A percentile compares a stretch with the other conserved stretches of the same genome.
phyloP scores from a whole-genome alignment of 2,888 invertebrate genomes.

The Malachius bipustulatus region DNA sequence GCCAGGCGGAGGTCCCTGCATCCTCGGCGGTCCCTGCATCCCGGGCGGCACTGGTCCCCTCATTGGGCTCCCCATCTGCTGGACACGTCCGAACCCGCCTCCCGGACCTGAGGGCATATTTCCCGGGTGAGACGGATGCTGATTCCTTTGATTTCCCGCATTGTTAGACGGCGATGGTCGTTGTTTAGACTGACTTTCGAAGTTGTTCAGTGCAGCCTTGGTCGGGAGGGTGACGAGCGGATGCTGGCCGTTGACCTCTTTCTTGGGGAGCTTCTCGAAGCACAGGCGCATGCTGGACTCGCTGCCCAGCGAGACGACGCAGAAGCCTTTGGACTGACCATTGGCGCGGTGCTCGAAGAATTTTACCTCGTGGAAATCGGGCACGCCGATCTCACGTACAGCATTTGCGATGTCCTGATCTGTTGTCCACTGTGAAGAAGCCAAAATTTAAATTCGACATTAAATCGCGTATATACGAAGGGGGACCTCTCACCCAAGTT shows the following conservation, averaged over 20 bases:
- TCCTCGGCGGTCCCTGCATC: constrained; percentile 44
- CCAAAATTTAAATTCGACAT: too few relatives aligned
- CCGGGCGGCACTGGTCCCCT: constrained; percentile 37
- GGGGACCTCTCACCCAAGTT: constrained; percentile 71
- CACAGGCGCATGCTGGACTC: constrained; percentile 81
- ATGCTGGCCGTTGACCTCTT: constrained; percentile 89
- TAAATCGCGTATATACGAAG: too few relatives aligned
- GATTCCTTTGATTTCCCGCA: constrained; percentile 44
- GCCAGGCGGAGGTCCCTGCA: constrained; percentile 46
- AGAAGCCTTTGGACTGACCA: constrained; percentile 98
- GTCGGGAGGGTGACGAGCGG: constrained; percentile 93
- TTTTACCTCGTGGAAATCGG: constrained; percentile 93
- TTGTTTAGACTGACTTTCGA: constrained; percentile 87
- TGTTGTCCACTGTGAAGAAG: constrained; percentile 80
- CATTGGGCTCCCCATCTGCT: constrained; percentile 39
- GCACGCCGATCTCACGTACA: constrained; percentile 77
- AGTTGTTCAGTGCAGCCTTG: constrained; percentile 75
- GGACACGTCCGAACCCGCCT: constrained; percentile 42
- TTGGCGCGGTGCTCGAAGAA: constrained; percentile 99
- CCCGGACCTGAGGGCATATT: constrained; percentile 45
- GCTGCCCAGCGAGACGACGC: constrained; percentile 87
- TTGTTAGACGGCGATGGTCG: constrained; percentile 70
- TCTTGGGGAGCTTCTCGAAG: constrained; percentile 89
- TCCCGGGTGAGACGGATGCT: constrained; percentile 48
- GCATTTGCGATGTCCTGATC: constrained; percentile 91